Evolutionary conservation across 2,888 invertebrate genomes (phyloP), one percentile per base, ranked within the genome.

Genomic region (Tetheella fluctuosa): DNA sequence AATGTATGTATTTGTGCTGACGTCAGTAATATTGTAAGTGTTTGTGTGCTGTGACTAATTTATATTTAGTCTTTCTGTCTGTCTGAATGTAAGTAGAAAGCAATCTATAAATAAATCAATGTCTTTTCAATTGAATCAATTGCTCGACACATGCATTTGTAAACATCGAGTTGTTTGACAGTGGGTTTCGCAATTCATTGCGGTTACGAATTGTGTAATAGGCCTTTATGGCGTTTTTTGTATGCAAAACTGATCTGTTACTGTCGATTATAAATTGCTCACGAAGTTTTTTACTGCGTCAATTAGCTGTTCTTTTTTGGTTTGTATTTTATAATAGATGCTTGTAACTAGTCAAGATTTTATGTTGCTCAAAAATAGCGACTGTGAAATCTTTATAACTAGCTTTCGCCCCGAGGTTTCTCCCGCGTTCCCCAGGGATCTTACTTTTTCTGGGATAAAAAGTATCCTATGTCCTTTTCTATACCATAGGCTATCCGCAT

Each of bases 141-240:
- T 28, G 5, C 17, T 3, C 12, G 28, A 55, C 20, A 23, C 17
- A 37, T 34, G 48, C 20, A 37, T 34, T 55, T 34, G 54, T 54
- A 55, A 55, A 55, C 55, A 54, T 17, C 2, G 34, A 34, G 15
- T 30, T 54, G 54, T 28, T 54, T 54, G 28, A 17, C 30, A 28
- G 23, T 25, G 5, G 12, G 10, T 30, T 30, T 34, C 20, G 34
- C 55, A 55, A 55, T 37, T 34, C 12, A 37, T 25, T 30, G 20
- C 17, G 20, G 20, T 55, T 20, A 10, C 1, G 6, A 48, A 20
- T 48, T 55, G 34, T 34, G 54, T 20, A 54, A 54, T 13, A 30
- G 3, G 20, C 48, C 10, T 48, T 20, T 48, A 20, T 20, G 20
- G 8, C 20, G 8, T n/a, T 48, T 48, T 48, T 48, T 48, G 34